Evolutionary conservation across 2,888 invertebrate genomes (phyloP).

Genomic region (Tubulanus polymorphus): DNA sequence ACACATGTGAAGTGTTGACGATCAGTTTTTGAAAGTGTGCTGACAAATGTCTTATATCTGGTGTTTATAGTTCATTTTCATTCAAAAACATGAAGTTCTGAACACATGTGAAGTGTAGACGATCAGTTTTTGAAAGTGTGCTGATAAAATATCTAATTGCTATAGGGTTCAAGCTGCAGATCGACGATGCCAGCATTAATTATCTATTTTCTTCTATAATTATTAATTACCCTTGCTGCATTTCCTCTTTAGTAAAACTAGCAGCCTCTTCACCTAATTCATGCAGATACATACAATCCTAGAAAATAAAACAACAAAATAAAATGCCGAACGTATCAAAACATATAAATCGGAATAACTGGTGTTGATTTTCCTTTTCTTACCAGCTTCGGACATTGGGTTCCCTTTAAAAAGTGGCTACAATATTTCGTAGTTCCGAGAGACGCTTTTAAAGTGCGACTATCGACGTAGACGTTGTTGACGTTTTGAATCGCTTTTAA

Average conservation of each 20-base stretch:
- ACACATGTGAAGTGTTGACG: too few relatives aligned
- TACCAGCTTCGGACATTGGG: conserved; percentile 87
- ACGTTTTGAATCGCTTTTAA: conserved; percentile 94
- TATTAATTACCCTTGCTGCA: conserved; percentile 79
- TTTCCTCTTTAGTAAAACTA: conserved; percentile 94
- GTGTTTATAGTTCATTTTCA: too few relatives aligned
- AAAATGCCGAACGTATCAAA: not conserved
- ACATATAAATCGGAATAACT: not conserved
- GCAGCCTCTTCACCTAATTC: conserved; percentile 92
- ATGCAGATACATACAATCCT: conserved; percentile 99
- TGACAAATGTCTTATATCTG: too few relatives aligned
- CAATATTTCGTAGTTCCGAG: conserved; percentile 99
- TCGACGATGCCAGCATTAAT: too few relatives aligned
- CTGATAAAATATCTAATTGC: too few relatives aligned
- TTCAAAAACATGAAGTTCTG: too few relatives aligned
- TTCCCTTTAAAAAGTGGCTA: conserved; percentile 98
- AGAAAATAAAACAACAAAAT: conserved; percentile 21
- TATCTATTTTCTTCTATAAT: too few relatives aligned
- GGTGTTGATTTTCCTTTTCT: conserved; percentile 22
- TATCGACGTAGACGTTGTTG: conserved; percentile 94
- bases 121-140: too few relatives aligned
- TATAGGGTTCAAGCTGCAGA: too few relatives aligned
- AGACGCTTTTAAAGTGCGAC: conserved; percentile 92
- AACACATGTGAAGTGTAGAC: too few relatives aligned
- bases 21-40: too few relatives aligned